Conservation (phyloP, 2,888 invertebrate genomes). For the Pyrrhosoma nymphula region DNA sequence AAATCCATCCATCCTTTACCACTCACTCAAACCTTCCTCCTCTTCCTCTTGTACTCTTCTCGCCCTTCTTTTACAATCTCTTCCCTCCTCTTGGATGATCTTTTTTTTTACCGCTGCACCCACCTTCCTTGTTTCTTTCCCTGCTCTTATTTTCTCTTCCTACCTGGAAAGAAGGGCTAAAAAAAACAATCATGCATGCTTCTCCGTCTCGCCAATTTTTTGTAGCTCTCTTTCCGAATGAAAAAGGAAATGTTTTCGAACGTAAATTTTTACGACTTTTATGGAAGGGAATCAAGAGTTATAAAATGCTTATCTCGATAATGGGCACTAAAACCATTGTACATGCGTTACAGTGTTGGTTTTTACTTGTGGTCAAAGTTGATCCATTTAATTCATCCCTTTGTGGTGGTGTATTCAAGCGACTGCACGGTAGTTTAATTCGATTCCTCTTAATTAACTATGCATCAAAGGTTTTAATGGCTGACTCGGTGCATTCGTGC, state of each 20-base stretch:
- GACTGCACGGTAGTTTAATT: background rate
- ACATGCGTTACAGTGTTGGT: background rate
- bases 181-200: background rate
- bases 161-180: background rate
- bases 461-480: background rate
- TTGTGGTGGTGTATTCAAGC: background rate
- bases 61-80: background rate
- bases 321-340: constrained; percentile 2
- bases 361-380: background rate
- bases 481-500: no score
- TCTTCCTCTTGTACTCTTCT: background rate
- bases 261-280: background rate
- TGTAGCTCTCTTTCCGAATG: background rate
- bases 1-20: constrained; percentile 43
- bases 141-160: background rate
- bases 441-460: background rate
- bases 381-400: background rate
- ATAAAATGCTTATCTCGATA: background rate
- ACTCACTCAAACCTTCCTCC: background rate
- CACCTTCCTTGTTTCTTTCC: background rate
- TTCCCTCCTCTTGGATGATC: background rate
- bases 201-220: background rate
- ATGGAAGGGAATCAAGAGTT: background rate
- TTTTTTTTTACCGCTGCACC: background rate
- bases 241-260: background rate